Base-by-base conservation (phyloP, 1,140 invertebrate species). In the Drosophila willistoni region DNA sequence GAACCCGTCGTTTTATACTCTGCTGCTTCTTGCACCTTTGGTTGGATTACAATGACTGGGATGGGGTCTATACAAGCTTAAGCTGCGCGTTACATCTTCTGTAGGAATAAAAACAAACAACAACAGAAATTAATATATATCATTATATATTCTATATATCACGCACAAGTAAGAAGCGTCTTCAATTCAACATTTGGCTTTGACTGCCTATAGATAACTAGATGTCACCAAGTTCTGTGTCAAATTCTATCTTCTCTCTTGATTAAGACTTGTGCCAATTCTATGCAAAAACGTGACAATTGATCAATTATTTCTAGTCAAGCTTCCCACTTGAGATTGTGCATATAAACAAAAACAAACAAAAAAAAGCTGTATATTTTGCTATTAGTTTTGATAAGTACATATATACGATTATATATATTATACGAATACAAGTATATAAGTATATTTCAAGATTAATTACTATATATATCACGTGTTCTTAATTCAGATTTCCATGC, bases 241-340 rank as follows among this genome's bases (percentile, higher is more conserved):
- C 51, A 56, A 68, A 41, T 60, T 55, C 54, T 67, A 60, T 34
- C 44, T 25, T 19, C 65, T 60, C 71, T 44, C 56, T 57, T 39
- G 42, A n/a, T 63, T 19, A 29, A 10, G 10, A 80, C 79, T 66
- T 77, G 69, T 71, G 66, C 56, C 71, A 77, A 80, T 85, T 69
- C 68, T 69, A 85, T 85, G 77, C 73, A 60, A 73, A 77, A 84
- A 84, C 81, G 81, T 84, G 81, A 84, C 81, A 85, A 69, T 74
- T 71, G 61, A 62, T 25, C 34, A 36, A 67, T 44, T 69, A 22
- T 56, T 9, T 69, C 64, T 19, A 22, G 71, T 68, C 55, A 68
- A 68, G 63, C 63, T 57, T 65, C 54, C 56, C 33, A 59, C 56
- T 1, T 1, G 19, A 19, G 19, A 19, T 19, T 19, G 19, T 19